phyloP scores from a whole-genome alignment of 2,888 invertebrate species.

The Nomada ruficornis region DNA sequence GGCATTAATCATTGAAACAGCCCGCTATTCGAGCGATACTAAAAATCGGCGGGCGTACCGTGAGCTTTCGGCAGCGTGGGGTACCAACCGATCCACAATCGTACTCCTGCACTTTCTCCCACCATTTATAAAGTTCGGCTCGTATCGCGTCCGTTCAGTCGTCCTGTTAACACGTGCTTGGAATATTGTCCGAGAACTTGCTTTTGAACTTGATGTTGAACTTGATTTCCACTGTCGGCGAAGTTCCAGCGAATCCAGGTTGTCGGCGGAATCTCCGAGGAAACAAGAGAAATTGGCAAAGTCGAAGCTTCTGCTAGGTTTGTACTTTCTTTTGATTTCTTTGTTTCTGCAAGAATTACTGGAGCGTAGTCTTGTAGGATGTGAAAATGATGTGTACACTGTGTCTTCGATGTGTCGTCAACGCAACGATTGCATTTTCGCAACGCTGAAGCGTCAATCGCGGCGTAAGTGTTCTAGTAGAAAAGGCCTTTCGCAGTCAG shows the following conservation, averaged over 20 bases:
- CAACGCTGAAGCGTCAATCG: too few species aligned
- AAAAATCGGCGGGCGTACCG: constrained; percentile 5
- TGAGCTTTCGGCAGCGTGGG: constrained; percentile 69
- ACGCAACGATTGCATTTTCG: too few species aligned
- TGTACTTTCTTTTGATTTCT: background rate
- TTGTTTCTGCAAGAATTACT: too few species aligned
- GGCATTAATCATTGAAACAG: constrained; percentile 10
- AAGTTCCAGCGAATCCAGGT: background rate
- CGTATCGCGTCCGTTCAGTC: constrained; percentile 80
- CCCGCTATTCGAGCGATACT: background rate
- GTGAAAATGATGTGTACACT: too few species aligned
- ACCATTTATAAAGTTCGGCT: constrained; percentile 81
- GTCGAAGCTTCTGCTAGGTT: background rate
- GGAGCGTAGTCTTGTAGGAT: too few species aligned
- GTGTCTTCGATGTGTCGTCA: too few species aligned
- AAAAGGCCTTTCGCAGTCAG: too few species aligned
- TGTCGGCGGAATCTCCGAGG: background rate
- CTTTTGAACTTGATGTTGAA: background rate
- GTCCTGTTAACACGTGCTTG: constrained; percentile 61
- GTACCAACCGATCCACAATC: constrained; percentile 53
- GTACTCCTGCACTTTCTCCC: constrained; percentile 80
- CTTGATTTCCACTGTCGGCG: background rate
- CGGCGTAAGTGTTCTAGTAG: too few species aligned
- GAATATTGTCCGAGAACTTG: constrained; percentile 31
- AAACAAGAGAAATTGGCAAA: background rate